phyloP scores from a whole-genome alignment of 2,797 vertebrate species.

The Bradypus variegatus region DNA sequence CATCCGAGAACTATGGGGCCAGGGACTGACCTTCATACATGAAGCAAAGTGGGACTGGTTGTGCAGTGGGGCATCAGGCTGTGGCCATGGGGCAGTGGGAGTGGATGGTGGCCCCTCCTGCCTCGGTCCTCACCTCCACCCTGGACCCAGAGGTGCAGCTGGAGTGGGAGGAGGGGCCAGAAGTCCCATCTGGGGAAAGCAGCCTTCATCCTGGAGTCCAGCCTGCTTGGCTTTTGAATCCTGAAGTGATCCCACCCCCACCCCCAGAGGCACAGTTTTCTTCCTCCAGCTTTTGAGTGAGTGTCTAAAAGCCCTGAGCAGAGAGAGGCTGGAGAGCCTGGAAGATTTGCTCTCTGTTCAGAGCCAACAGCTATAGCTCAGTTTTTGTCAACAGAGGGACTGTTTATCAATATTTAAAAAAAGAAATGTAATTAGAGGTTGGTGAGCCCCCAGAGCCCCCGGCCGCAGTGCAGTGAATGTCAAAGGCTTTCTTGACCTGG shows the following conservation, averaged over 20 bases:
- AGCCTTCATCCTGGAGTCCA: not conserved
- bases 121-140: not conserved
- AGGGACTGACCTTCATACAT: not conserved
- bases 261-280: not conserved
- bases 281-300: slow-evolving; percentile 1
- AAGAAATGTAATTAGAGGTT: slow-evolving; percentile 61
- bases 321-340: not conserved
- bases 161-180: not conserved
- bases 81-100: not conserved
- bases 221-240: slow-evolving; percentile 34
- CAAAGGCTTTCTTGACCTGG: slow-evolving; percentile 55
- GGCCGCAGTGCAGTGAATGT: slow-evolving; percentile 23
- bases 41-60: not conserved
- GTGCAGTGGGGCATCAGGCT: not conserved
- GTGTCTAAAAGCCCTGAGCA: not conserved
- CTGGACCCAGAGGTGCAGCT: not conserved
- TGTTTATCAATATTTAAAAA: slow-evolving; percentile 59
- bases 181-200: not conserved
- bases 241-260: not conserved
- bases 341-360: not conserved
- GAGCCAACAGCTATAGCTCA: slow-evolving; percentile 47
- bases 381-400: slow-evolving; percentile 51
- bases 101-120: not conserved
- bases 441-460: slow-evolving; percentile 36
- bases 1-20: not conserved